Base-by-base conservation (phyloP, 2,797 vertebrate species). In the Chrosomus eos region DNA sequence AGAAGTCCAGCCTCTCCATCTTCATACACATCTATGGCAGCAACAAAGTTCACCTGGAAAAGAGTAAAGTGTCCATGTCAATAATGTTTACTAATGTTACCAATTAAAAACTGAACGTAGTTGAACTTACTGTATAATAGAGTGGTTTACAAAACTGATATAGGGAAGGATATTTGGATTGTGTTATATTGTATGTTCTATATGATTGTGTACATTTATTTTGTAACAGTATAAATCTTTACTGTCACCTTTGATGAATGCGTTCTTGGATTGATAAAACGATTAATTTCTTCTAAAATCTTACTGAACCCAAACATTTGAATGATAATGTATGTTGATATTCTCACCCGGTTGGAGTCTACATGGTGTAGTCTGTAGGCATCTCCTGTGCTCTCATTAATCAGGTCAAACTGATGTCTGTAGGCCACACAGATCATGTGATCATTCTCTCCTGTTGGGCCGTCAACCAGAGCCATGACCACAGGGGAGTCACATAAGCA, bases 351-450 rank as follows among this genome's bases (percentile, higher is more conserved):
- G 95, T 93, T 99, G 83, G 98, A 94, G 73, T 99, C 98, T 53
- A 98, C 94, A 0, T 99, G 97, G 90, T 99, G 98, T 85, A 99
- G 91, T 88, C 97, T 89, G 89, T 97, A 99, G 85, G 96, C 96
- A 64, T 99, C 98, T 10, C 98, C 98, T 0, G 98, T 99, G 94
- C 98, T 99, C 94, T 99, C 98, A 19, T 97, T 99, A 91, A 99
- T 96, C 91, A 99, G 93, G 89, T 99, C 98, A 84, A 99, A 99
- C 91, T 99, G 98, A 90, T 99, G 98, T 58, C 97, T 97, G 92
- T 99, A 99, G 0, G 97, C 98, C 89, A 99, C 98, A 16, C 98
- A 99, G 91, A 99, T 99, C 95, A 98, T 97, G 87, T 99, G 99
- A 95, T 99, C 97, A 5, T 97, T 98, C 83, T 99, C 98, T 40